These are phyloP conservation scores for Champsocephalus gunnari DNA, from an alignment of 2,797 vertebrate genomes.

Conservation along the genomic window DNA sequence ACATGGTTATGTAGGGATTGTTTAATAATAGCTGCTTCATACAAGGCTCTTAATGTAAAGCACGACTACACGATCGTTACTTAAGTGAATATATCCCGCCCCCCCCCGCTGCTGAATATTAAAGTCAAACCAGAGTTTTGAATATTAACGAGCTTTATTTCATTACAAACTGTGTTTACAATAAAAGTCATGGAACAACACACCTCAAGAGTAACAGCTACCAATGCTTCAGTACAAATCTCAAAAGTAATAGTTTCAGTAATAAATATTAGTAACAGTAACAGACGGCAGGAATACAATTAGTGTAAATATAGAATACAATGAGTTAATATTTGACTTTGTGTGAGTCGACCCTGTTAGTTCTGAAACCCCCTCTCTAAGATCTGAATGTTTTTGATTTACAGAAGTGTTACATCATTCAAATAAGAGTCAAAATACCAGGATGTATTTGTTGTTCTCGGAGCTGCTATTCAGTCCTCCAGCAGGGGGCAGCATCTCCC, in stretches of 20 bases:
- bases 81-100: too few relatives aligned
- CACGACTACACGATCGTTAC: too few relatives aligned
- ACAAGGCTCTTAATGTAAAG: too few relatives aligned
- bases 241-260: constrained; percentile 33
- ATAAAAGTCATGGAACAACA: constrained; percentile 48
- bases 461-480: background rate
- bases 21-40: too few relatives aligned
- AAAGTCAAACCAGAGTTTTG: background rate
- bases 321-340: background rate
- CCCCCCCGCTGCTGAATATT: background rate
- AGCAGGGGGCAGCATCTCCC: constrained; percentile 31
- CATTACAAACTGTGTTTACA: constrained; percentile 63
- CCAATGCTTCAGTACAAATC: constrained; percentile 49
- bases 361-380: background rate
- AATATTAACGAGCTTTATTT: constrained; percentile 61
- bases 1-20: too few relatives aligned
- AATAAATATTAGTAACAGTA: constrained; percentile 45
- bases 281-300: constrained; percentile 17
- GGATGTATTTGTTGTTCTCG: background rate
- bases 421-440: background rate
- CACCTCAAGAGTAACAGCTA: constrained; percentile 32
- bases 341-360: background rate
- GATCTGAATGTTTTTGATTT: too few relatives aligned
- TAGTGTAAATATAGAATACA: constrained; percentile 4
- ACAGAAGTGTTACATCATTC: background rate